These are phyloP conservation scores for Eumaeus atala DNA, from an alignment of 1,140 invertebrate genomes.

Conservation along the genomic window DNA sequence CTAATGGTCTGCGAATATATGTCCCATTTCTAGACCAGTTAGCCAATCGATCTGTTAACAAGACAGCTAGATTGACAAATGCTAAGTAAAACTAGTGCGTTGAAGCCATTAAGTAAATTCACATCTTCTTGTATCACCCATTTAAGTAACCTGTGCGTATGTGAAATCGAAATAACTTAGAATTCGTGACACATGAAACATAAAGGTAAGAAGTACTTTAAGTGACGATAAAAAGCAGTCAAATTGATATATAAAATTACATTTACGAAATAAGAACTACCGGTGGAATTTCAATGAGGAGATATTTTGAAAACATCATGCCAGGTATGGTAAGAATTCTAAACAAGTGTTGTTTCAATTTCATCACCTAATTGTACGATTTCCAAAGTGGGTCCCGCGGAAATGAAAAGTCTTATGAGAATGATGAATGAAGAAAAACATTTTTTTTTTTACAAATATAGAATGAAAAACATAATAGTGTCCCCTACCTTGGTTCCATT, in stretches of 20 bases:
- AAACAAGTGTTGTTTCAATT: conserved; percentile 6
- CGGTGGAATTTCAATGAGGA: conserved; percentile 2
- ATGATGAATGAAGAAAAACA: too few species aligned
- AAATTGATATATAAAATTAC: conserved; percentile 11
- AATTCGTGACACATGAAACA: conserved; percentile 5
- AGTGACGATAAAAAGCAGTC: conserved; percentile 3
- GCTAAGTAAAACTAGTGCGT: conserved; percentile 35
- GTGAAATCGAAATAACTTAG: conserved; percentile 7
- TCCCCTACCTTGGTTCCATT: too few species aligned
- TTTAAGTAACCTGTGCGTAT: conserved; percentile 27
- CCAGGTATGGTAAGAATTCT: neutral
- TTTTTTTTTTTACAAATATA: too few species aligned
- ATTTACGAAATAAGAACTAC: conserved; percentile 7
- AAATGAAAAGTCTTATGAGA: too few species aligned
- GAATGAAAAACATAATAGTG: too few species aligned
- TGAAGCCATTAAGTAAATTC: conserved; percentile 37
- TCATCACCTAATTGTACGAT: neutral
- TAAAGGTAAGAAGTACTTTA: conserved; percentile 6
- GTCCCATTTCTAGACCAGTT: too few species aligned
- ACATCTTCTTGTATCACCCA: conserved; percentile 34
- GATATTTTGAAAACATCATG: conserved; percentile 4
- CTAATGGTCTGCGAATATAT: too few species aligned
- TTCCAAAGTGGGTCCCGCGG: too few species aligned
- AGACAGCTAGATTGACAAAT: conserved; percentile 41
- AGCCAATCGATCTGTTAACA: too few species aligned